Conservation (phyloP, 2,113 vertebrate genomes). For the Sander lucioperca region DNA sequence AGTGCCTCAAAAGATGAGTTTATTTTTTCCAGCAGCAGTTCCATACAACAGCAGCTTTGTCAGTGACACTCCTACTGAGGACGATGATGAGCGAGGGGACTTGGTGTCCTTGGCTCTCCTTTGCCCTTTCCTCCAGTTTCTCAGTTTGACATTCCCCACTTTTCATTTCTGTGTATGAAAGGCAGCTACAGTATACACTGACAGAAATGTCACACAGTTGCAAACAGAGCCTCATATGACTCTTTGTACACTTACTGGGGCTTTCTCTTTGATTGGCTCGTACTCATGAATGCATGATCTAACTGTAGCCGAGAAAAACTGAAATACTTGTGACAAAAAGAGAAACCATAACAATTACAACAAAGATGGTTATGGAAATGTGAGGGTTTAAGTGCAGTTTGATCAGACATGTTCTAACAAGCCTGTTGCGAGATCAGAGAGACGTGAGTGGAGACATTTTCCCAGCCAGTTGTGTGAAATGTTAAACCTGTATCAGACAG, state of each 20-base stretch:
- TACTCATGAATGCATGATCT: not conserved
- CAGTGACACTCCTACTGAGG: conserved; percentile 24
- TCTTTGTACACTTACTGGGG: not conserved
- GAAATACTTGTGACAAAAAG: not conserved
- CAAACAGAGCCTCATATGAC: conserved; percentile 2
- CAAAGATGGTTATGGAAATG: not conserved
- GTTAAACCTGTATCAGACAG: conserved; percentile 16
- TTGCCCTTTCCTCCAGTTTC: conserved; percentile 11
- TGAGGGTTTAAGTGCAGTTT: not conserved
- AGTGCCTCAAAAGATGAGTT: conserved; percentile 41
- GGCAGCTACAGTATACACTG: not conserved
- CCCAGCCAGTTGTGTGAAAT: conserved; percentile 29
- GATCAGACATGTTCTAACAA: not conserved
- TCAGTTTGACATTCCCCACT: conserved; percentile 31
- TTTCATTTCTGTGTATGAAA: conserved; percentile 3
- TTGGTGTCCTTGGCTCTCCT: conserved; percentile 14
- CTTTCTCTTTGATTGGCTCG: conserved; percentile 10
- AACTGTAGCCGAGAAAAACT: not conserved
- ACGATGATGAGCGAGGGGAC: not conserved
- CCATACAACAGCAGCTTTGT: conserved; percentile 61
- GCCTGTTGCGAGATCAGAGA: not conserved
- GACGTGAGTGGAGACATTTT: conserved; percentile 1
- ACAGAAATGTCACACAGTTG: conserved; percentile 6
- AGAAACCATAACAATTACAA: not conserved
- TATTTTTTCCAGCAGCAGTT: conserved; percentile 9